A percentile compares a stretch with the other conserved stretches of the same genome.
These are phyloP conservation scores for Narcine bancroftii DNA, from an alignment of 2,113 vertebrate species.

Conservation along the genomic window DNA sequence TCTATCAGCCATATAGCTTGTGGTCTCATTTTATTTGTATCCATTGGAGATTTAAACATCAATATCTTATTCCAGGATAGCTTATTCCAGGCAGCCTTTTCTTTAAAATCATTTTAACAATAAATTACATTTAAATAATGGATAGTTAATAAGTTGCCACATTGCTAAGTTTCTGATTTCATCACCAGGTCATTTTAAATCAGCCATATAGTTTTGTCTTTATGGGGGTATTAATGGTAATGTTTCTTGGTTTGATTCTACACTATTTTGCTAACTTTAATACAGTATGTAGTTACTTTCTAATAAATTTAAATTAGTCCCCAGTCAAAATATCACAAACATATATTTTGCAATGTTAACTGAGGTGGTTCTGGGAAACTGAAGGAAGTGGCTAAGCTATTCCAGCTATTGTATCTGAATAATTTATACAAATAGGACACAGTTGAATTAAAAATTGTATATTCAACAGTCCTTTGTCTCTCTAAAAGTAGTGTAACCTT, in stretches of 20 bases:
- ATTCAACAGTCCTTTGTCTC: conserved; percentile 11
- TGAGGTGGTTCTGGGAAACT: neutral
- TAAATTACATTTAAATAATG: neutral
- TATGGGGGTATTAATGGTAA: neutral
- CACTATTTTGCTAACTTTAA: neutral
- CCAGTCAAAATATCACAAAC: conserved; percentile 14
- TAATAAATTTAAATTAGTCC: neutral
- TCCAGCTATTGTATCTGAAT: neutral
- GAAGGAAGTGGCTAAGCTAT: neutral
- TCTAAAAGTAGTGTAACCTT: neutral
- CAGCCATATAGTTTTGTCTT: neutral
- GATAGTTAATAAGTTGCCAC: neutral
- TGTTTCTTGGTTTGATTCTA: neutral
- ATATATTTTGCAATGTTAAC: neutral
- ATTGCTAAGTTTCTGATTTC: neutral
- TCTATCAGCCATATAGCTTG: neutral
- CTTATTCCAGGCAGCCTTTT: neutral
- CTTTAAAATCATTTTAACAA: neutral
- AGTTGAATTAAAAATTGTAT: conserved; percentile 14
- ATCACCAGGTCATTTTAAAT: neutral
- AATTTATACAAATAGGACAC: conserved; percentile 33
- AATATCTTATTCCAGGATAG: neutral
- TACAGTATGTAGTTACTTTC: neutral
- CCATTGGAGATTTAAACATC: neutral
- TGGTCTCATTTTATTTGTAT: neutral